Conservation (phyloP, 2,113 vertebrate species). For the Planiliza haematocheilus region DNA sequence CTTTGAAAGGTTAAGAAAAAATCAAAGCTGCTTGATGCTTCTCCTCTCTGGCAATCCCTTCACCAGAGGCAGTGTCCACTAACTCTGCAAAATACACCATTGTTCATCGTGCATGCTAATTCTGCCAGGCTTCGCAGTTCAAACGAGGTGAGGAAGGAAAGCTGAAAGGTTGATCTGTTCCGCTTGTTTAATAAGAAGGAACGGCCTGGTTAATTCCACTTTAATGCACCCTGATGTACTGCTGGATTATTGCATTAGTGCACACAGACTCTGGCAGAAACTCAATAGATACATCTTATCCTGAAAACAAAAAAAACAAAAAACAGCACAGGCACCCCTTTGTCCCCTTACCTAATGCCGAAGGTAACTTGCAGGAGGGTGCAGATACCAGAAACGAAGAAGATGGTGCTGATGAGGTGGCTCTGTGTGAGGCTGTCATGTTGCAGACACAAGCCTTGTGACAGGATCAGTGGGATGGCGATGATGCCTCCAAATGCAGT, state of each 20-base stretch:
- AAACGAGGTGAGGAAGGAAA: constrained; percentile 29
- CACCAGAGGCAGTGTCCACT: not conserved
- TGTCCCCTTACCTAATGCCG: constrained; percentile 89
- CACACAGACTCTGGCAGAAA: not conserved
- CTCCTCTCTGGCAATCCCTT: constrained; percentile 14
- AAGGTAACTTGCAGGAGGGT: constrained; percentile 94
- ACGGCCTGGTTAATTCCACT: constrained; percentile 21
- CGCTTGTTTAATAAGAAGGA: constrained; percentile 31
- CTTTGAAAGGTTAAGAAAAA: not conserved
- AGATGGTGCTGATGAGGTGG: constrained; percentile 96
- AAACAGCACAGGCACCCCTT: too few species aligned
- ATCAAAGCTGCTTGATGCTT: not conserved
- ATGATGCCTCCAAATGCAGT: constrained; percentile 94
- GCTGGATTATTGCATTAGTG: not conserved
- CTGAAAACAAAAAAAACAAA: not conserved
- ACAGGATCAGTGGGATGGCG: constrained; percentile 92
- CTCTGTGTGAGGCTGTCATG: constrained; percentile 94
- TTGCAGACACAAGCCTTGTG: constrained; percentile 91
- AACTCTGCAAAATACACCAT: constrained; percentile 12
- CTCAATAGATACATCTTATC: not conserved
- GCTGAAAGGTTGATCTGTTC: constrained; percentile 30
- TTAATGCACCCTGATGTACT: constrained; percentile 18
- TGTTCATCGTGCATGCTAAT: not conserved
- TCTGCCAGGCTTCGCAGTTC: not conserved
- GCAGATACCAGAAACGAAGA: constrained; percentile 96